Conservation (phyloP, 1,140 invertebrate species). For the Mizuhopecten yessoensis region DNA sequence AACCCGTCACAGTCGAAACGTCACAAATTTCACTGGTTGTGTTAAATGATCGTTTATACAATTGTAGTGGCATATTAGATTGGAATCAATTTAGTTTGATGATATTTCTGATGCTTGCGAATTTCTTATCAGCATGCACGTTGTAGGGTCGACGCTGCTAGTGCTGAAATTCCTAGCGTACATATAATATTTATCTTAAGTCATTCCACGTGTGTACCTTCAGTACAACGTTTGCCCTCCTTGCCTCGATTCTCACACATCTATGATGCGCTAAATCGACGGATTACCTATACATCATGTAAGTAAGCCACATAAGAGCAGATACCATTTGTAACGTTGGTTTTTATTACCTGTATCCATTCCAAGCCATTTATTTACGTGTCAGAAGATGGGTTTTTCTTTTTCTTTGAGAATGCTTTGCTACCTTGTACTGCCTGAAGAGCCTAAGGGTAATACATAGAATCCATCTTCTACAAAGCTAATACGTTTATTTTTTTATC, state of each 20-base stretch:
- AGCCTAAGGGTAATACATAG: background rate
- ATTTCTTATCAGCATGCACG: no score
- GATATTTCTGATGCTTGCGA: no score
- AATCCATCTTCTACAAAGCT: background rate
- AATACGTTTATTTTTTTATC: constrained; percentile 30
- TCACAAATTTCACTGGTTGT: no score
- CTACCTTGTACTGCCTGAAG: background rate
- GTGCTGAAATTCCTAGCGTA: no score
- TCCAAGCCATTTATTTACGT: constrained; percentile 5
- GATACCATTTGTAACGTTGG: background rate
- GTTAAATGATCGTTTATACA: no score
- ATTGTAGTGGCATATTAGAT: no score
- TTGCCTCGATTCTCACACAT: background rate
- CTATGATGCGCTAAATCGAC: background rate
- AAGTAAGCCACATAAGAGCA: background rate
- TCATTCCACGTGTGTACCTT: no score
- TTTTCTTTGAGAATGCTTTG: background rate
- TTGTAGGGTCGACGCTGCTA: no score
- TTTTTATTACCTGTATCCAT: background rate
- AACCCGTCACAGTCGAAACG: no score
- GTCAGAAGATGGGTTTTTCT: background rate
- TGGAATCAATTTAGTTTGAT: no score
- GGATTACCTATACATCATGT: background rate
- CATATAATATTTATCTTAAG: no score
- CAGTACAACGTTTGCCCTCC: background rate